Base-by-base conservation (phyloP, 2,888 invertebrate genomes). In the Leptopilina myrica region DNA sequence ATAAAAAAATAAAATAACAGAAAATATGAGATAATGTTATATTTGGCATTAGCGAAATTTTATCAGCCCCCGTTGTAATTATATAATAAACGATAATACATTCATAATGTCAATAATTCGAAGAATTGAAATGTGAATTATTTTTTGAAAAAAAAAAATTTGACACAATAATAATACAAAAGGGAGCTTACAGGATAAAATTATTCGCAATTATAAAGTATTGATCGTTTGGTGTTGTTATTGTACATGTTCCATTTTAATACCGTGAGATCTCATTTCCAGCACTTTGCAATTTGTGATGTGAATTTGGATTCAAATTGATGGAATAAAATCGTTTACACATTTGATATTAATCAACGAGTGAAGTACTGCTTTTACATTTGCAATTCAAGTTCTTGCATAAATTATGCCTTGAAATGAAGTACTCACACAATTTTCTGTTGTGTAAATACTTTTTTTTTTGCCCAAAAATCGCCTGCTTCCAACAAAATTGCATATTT, bases 281-380 rank as follows among this genome's bases (percentile, higher is more conserved):
- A 49, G 53, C 26, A 69, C 69, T 69, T 53, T 49, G 49, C 69
- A 69, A 69, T 69, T 69, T 69, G 69, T 69, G 69, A 69, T 53
- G 26, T 53, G 53, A 69, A 69, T 69, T 69, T 69, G 49, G 69
- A 69, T 26, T 69, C 49, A 53, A 69, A 69, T 49, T 69, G 69
- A 69, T 69, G 69, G 53, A 69, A 69, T 69, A 69, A 69, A 69
- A 69, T 69, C 53, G 69, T 69, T 73, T 56, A 73, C 53, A 73
- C n/a, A 11, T 73, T 73, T 73, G 33, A 56, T 73, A 73, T 56
- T 73, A 33, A 73, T 73, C 56, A 73, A 33, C 53, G 73, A 56
- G 33, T 73, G 56, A 73, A 73, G 53, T 33, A 56, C 56, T 56
- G 73, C n/a, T 73, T 73, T 73, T 56, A 56, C 56, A 73, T 73